Evolutionary conservation across 2,797 vertebrate genomes (phyloP), one percentile per base, ranked within the genome.

Genomic region (Sebastes oblongus): DNA sequence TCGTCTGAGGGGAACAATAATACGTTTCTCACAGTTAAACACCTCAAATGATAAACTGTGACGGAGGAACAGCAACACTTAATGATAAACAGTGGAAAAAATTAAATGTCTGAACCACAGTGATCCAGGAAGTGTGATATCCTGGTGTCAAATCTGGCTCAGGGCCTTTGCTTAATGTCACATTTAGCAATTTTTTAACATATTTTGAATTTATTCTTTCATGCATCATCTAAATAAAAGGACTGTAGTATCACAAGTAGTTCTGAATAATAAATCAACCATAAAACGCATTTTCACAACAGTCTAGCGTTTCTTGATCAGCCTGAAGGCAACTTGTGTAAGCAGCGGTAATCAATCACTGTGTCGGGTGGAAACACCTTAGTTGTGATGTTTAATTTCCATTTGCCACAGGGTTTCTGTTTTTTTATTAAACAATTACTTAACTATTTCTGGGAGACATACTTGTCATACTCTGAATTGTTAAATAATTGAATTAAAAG

Each of bases 291-390:
- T 73, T 71, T 30, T 61, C 62, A 72, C 65, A 39, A 52, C 30
- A 62, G 27, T 66, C 14, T 4, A 30, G 59, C 20, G 55, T 71
- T 82, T 52, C 52, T 78, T 56, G 16, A 75, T 82, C 46, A 69
- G 77, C 85, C 80, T 71, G 66, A 81, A 75, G 83, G 77, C 80
- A 75, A 62, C 78, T 52, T 58, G n/a, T 66, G 72, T 70, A 55
- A 85, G 69, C 73, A 71, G 77, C 74, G 66, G 79, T 68, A 75
- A 90, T 89, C 75, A 82, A 85, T 90, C 81, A 86, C 65, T 46
- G 13, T 75, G 80, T 69, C 27, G 4, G 71, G 71, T 50, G 67
- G 46, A 70, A 82, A 83, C 82, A 78, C 64, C 61, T 61, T 20
- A 29, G 42, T 78, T 59, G 32, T 55, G 73, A 74, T 72, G 69